Evolutionary conservation across 2,113 vertebrate genomes (phyloP), one percentile per base, ranked within the genome.

Genomic region (Pollachius pollachius): DNA sequence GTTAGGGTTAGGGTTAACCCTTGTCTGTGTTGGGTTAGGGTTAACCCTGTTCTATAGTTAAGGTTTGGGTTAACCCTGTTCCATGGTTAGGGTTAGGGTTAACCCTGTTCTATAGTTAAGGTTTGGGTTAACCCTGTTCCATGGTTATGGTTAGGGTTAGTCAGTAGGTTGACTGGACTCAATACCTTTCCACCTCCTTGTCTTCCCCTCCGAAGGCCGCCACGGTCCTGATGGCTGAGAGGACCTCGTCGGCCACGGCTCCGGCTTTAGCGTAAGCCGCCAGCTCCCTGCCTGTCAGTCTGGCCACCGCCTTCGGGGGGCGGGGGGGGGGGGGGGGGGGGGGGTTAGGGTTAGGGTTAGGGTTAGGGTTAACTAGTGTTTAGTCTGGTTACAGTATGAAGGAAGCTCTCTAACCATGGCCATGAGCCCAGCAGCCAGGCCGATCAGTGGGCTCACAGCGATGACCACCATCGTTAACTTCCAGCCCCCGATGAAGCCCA

Each of bases 401-500:
- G 9, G 41, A 48, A 48, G 41, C 19, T 1, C 0, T 37, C 80
- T 76, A 62, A 94, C 93, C 90, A 89, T 84, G 15, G 91, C 89
- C 90, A 93, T 90, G 0, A 93, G 81, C 79, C 85, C 93, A 66
- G 90, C 89, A 68, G 77, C 92, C 34, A 92, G 3, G 17, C 91
- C 91, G 21, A 93, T 90, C 30, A 93, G 81, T 0, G 92, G 92
- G 72, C 91, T 92, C 23, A 90, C 92, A 23, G 92, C 85, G 61
- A 93, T 80, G 78, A 94, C 85, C 69, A 94, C 92, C 68, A 93
- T 30, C 8, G 93, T 93, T 67, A 94, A 79, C 81, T 94, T 94
- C 92, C 93, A 93, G 5, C 92, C 91, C 0, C 90, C 90, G 2
- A 91, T 85, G 72, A 94, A 93, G 8, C 92, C 92, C 48, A 94